Evolutionary conservation across 2,797 vertebrate genomes (phyloP).

Genomic region (Mus minutoides): DNA sequence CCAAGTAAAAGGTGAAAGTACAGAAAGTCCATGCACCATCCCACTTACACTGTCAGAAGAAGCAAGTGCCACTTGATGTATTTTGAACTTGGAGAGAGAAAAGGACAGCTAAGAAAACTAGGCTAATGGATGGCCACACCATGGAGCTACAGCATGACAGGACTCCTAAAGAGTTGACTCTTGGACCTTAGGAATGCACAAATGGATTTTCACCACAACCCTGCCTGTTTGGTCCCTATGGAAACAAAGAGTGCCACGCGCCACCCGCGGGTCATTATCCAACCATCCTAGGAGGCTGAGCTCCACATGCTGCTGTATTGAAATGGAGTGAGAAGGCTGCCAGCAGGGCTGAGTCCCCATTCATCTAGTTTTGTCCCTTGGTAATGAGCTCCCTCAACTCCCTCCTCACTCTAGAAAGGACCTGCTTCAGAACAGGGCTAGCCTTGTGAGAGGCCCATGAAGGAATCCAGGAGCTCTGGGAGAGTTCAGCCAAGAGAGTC

Average conservation of each 20-base stretch:
- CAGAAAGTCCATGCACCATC: not conserved
- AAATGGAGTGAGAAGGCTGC: conserved; percentile 3
- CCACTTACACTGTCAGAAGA: not conserved
- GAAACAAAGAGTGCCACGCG: conserved; percentile 44
- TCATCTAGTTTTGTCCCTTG: conserved; percentile 61
- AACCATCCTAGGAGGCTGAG: not conserved
- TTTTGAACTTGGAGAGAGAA: conserved; percentile 8
- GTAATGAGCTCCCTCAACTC: conserved; percentile 68
- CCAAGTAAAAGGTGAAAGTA: not conserved
- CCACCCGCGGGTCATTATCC: not conserved
- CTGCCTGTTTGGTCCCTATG: not conserved
- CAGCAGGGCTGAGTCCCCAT: not conserved
- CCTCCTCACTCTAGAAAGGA: conserved; percentile 51
- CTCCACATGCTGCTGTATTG: not conserved
- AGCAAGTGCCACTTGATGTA: rapidly evolving
- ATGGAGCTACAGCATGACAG: not conserved
- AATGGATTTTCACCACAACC: rapidly evolving
- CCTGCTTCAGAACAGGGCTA: conserved; percentile 3
- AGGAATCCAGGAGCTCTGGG: not conserved
- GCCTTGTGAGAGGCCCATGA: conserved; percentile 42
- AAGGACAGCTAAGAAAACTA: not conserved
- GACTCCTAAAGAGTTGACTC: not conserved
- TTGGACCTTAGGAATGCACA: not conserved
- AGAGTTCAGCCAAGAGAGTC: not conserved
- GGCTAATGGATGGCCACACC: not conserved